These are phyloP conservation scores for Drepanosiphum platanoidis DNA, from an alignment of 2,888 invertebrate species.

Conservation along the genomic window DNA sequence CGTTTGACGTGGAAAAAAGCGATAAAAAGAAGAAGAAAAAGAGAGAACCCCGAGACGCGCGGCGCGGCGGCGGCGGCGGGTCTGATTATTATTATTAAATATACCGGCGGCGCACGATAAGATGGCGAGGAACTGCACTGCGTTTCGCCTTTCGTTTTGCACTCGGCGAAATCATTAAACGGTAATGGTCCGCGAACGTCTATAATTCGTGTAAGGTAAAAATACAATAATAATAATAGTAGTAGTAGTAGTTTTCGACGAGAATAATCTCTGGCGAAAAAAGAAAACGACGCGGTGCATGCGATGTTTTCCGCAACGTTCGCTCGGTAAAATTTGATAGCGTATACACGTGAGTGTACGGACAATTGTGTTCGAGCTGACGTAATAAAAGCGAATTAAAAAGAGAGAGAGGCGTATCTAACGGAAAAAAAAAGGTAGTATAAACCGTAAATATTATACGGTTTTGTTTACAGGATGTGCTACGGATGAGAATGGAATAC, in stretches of 20 bases:
- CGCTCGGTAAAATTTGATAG: constrained; percentile 40
- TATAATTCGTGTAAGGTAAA: background rate
- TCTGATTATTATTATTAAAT: background rate
- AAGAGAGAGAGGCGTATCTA: background rate
- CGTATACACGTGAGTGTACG: too few species aligned
- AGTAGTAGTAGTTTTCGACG: background rate
- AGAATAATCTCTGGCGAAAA: background rate
- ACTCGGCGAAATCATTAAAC: background rate
- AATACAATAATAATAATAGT: constrained; percentile 3
- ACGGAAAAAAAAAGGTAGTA: background rate
- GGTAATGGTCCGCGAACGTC: constrained; percentile 6
- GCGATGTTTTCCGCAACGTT: constrained; percentile 14
- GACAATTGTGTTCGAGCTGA: background rate
- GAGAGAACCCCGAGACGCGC: too few species aligned
- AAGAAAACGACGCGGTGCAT: background rate
- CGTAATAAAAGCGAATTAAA: constrained; percentile 23
- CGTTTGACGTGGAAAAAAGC: too few species aligned
- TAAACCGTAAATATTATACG: too few species aligned
- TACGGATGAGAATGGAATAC: too few species aligned
- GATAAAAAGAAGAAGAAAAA: too few species aligned
- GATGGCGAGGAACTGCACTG: background rate
- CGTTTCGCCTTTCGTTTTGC: background rate
- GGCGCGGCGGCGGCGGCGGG: too few species aligned
- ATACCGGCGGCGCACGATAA: background rate
- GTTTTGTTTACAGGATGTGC: too few species aligned